Evolutionary conservation across 2,888 invertebrate species (phyloP).

Genomic region (Branchellion lobata): DNA sequence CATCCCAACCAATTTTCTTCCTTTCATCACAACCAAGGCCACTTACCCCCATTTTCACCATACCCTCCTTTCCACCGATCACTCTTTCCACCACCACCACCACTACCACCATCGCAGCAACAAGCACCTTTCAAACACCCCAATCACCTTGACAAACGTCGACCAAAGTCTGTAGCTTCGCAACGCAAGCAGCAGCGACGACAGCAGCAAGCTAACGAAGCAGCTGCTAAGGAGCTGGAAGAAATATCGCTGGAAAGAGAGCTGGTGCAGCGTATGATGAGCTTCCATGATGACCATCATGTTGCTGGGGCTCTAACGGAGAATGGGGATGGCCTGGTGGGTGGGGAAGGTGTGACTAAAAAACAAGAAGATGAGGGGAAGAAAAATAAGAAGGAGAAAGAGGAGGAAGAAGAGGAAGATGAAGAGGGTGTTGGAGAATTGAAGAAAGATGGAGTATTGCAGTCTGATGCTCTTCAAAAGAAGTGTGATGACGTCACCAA

Average conservation of each 20-base stretch:
- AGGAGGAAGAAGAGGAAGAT: neutral
- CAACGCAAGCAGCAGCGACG: slow-evolving; percentile 57
- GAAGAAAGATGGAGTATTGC: neutral
- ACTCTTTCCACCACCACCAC: neutral
- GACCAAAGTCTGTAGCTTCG: neutral
- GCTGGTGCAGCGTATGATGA: slow-evolving; percentile 45
- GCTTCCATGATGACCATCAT: neutral
- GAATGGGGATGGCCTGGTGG: neutral
- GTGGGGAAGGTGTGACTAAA: neutral
- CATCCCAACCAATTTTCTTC: too few relatives aligned
- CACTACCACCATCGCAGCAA: neutral
- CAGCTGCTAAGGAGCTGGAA: slow-evolving; percentile 60
- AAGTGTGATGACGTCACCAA: neutral
- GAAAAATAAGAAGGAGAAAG: neutral
- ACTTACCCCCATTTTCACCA: too few relatives aligned
- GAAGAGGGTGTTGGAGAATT: neutral
- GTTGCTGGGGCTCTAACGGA: too few relatives aligned
- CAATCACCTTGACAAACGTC: neutral
- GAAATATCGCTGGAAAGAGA: slow-evolving; percentile 62
- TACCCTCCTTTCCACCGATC: too few relatives aligned
- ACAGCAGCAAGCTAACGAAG: slow-evolving; percentile 58
- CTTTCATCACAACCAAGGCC: too few relatives aligned
- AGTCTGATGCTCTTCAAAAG: neutral
- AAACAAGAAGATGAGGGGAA: neutral
- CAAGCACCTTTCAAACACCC: neutral